Evolutionary conservation across 2,797 vertebrate genomes (phyloP), one percentile per base, ranked within the genome.

Genomic region (Moxostoma hubbsi): DNA sequence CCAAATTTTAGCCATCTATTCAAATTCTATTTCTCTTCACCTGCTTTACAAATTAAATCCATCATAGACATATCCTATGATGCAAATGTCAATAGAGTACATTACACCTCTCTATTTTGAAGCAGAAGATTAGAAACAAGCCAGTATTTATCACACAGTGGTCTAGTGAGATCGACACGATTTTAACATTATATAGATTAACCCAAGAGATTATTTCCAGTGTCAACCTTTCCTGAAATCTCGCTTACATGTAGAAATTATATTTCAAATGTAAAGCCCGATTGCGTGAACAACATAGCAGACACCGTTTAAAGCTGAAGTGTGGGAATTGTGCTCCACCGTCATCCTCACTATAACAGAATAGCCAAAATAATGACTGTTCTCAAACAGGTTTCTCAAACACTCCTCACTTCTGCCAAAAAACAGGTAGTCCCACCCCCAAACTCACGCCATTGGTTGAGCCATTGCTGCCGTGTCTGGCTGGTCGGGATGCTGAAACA

Each of bases 101-200:
- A 58, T 45, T 9, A 63, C 69, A 72, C 13, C 51, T 36, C 66
- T 68, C 13, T 68, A 53, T 55, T 45, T 45, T 15, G 9, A 70
- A 15, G 54, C 15, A 12, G 12, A 8, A 18, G 72, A 63, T 73
- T 74, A 63, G 18, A 73, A 47, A 51, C 24, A 49, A 47, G 43
- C 10, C n/a, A 8, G 65, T 51, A 6, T 69, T 69, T 45, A 69
- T 36, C 24, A 5, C 51, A 62, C 58, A n/a, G 36, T 15, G 50
- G 24, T n/a, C 51, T 63, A 63, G 18, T 43, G 6, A 74, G 5
- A 61, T 73, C 18, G 18, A 59, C 57, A 61, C 11, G 18, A 61
- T 36, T 61, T 62, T 15, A 51, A 12, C 47, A 36, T 51, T 10
- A 13, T 13, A 15, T 59, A 64, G 49, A 53, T 74, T 64, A 74